Conservation (phyloP, 2,888 invertebrate genomes). For the Oxyteleia sp. region DNA sequence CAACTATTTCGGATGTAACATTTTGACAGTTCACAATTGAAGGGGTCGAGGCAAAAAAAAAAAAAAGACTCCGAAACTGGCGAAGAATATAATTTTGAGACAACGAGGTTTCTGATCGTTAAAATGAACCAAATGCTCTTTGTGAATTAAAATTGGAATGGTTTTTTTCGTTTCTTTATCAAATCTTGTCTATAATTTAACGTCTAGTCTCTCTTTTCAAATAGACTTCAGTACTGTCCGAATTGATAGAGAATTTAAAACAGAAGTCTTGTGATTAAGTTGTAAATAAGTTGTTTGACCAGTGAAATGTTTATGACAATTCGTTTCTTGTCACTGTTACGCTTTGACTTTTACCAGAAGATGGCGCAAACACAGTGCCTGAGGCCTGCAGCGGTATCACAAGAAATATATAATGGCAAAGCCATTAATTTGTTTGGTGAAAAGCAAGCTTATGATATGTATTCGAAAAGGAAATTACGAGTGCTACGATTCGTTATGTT, state of each 20-base stretch:
- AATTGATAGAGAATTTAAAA: not conserved
- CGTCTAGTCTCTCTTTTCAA: not conserved
- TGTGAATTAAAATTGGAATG: constrained; percentile 22
- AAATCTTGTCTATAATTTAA: not conserved
- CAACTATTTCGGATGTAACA: no score
- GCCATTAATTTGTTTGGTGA: not conserved
- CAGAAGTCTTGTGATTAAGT: not conserved
- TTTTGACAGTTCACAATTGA: no score
- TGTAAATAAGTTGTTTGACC: constrained; percentile 7
- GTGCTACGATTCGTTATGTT: constrained; percentile 2
- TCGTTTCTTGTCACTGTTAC: not conserved
- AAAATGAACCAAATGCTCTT: constrained; percentile 58
- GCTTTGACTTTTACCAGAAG: not conserved
- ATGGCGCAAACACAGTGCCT: no score
- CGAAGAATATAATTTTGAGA: constrained; percentile 22
- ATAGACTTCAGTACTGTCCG: not conserved
- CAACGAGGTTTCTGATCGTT: constrained; percentile 45
- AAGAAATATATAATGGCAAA: no score
- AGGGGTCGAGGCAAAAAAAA: no score
- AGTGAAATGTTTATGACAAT: not conserved
- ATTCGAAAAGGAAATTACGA: not conserved
- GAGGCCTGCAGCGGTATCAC: no score
- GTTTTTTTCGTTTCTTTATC: no score
- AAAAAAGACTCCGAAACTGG: constrained; percentile 30
- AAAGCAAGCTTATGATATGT: not conserved